Evolutionary conservation across 2,113 vertebrate species (phyloP).

Genomic region (Herpailurus yagouaroundi): DNA sequence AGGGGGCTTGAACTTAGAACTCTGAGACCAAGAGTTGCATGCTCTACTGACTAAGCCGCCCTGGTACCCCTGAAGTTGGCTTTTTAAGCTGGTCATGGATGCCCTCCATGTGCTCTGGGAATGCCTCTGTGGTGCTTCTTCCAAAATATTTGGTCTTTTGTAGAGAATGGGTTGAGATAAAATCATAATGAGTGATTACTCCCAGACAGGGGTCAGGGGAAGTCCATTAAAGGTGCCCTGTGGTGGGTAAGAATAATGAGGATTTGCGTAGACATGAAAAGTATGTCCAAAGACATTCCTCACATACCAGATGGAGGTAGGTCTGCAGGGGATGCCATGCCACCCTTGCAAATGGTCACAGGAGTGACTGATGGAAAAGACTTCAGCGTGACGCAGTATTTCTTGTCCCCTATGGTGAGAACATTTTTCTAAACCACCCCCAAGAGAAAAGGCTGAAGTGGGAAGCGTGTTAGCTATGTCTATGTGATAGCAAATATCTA

Average conservation of each 20-base stretch:
- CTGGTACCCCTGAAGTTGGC: background rate
- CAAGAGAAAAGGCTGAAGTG: background rate
- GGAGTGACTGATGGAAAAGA: background rate
- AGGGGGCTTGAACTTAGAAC: background rate
- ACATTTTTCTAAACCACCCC: background rate
- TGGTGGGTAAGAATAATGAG: background rate
- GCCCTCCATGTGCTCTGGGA: background rate
- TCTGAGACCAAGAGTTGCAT: background rate
- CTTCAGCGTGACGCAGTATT: background rate
- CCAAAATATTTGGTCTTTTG: background rate
- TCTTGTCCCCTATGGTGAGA: background rate
- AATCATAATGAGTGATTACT: background rate
- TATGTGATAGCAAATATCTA: background rate
- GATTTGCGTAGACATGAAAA: conserved; percentile 3
- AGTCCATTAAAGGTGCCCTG: background rate
- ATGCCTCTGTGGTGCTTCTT: background rate
- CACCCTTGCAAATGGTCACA: background rate
- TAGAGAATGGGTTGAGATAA: background rate
- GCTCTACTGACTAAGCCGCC: background rate
- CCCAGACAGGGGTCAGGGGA: background rate
- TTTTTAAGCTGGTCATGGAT: background rate
- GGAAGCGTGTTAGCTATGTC: background rate
- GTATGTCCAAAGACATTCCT: background rate
- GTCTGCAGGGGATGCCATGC: background rate
- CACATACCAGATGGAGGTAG: background rate